Evolutionary conservation across 2,888 invertebrate genomes (phyloP).

Genomic region (Scaptomyza flava): DNA sequence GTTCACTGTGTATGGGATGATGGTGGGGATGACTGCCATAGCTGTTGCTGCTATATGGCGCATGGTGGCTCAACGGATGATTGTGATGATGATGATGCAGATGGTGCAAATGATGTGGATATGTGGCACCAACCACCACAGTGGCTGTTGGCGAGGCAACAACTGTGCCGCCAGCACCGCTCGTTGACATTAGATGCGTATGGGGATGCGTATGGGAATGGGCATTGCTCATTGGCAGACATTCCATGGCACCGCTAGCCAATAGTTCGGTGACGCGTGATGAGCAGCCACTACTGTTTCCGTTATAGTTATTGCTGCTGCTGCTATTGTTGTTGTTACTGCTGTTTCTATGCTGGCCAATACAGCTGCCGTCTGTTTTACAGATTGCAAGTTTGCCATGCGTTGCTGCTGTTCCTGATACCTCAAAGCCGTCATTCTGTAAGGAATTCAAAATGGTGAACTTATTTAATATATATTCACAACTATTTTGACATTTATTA

Average conservation of each 20-base stretch:
- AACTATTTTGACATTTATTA: too few relatives aligned
- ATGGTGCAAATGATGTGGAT: slow-evolving; percentile 81
- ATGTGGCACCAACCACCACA: slow-evolving; percentile 77
- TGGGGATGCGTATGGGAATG: slow-evolving; percentile 43
- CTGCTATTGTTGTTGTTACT: slow-evolving; percentile 41
- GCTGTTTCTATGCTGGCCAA: slow-evolving; percentile 55
- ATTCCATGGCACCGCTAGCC: slow-evolving; percentile 88
- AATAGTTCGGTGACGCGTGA: slow-evolving; percentile 18
- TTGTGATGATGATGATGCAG: slow-evolving; percentile 77
- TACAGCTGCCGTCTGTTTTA: slow-evolving; percentile 61
- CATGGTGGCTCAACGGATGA: slow-evolving; percentile 77
- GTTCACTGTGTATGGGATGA: slow-evolving; percentile 89
- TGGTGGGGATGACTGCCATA: slow-evolving; percentile 89
- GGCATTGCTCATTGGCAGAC: slow-evolving; percentile 89
- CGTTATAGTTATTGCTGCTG: slow-evolving; percentile 38
- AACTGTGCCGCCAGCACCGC: slow-evolving; percentile 49
- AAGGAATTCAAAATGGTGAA: slow-evolving; percentile 17
- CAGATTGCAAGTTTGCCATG: slow-evolving; percentile 55
- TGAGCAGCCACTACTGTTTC: slow-evolving; percentile 40
- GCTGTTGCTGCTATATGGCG: slow-evolving; percentile 78
- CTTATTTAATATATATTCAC: background rate
- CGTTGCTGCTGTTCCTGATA: slow-evolving; percentile 50
- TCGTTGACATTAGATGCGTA: slow-evolving; percentile 50
- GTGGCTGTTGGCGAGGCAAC: slow-evolving; percentile 66
- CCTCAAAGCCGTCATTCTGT: slow-evolving; percentile 79